Percentiles rank a stretch among this genome's conserved stretches.
These are phyloP conservation scores for Galleria mellonella DNA, from an alignment of 1,140 invertebrate species.

Conservation along the genomic window DNA sequence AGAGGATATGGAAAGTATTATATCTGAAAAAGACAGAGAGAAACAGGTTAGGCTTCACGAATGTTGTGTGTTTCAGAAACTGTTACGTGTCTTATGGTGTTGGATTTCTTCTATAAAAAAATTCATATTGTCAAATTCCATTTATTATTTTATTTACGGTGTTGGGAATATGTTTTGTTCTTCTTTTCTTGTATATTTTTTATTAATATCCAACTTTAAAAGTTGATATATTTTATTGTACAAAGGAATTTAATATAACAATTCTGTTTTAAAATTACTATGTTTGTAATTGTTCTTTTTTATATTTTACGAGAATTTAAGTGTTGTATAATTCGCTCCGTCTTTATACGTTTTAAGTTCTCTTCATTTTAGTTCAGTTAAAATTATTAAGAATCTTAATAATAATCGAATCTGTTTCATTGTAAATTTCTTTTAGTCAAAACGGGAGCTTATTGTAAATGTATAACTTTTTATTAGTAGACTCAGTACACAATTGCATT, in stretches of 20 bases:
- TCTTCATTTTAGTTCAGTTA: no score
- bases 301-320: no score
- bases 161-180: background rate
- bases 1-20: constrained; percentile 22
- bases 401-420: no score
- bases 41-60: constrained; percentile 40
- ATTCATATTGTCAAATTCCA: background rate
- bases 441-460: no score
- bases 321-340: no score
- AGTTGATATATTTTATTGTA: background rate
- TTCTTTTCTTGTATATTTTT: background rate
- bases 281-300: no score
- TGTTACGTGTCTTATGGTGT: constrained; percentile 30
- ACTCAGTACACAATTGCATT: background rate
- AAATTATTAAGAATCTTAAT: no score
- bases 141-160: background rate
- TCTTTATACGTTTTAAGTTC: no score
- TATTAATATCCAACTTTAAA: background rate
- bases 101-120: constrained; percentile 18
- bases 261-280: no score
- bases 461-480: no score
- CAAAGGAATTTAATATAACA: no score
- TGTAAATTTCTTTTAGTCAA: no score
- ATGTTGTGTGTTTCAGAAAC: constrained; percentile 1
- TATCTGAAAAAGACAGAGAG: constrained; percentile 37